phyloP scores from a whole-genome alignment of 2,797 vertebrate genomes.

The Hippocampus kuda region DNA sequence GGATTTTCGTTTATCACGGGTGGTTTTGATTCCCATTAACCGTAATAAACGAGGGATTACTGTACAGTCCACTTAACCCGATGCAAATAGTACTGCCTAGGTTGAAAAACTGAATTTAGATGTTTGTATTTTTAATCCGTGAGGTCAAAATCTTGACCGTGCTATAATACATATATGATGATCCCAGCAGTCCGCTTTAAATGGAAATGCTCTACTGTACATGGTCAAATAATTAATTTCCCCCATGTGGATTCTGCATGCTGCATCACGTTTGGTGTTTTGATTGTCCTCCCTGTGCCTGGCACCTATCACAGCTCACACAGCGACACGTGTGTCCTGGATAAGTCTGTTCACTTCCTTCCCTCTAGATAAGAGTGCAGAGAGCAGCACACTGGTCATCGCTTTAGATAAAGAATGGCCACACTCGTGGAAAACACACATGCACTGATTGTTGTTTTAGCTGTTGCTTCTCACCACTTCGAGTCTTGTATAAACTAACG shows the following conservation, averaged over 20 bases:
- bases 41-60: too few species aligned
- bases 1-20: too few species aligned
- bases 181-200: neutral
- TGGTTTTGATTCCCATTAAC: too few species aligned
- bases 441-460: conserved; percentile 54
- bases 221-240: neutral
- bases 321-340: conserved; percentile 56
- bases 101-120: neutral
- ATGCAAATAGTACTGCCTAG: too few species aligned
- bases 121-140: neutral
- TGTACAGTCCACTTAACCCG: too few species aligned
- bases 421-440: conserved; percentile 25
- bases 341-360: conserved; percentile 68
- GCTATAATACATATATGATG: neutral
- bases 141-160: neutral
- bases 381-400: conserved; percentile 54
- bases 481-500: conserved; percentile 10
- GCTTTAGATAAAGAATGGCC: conserved; percentile 61
- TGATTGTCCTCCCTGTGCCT: conserved; percentile 45
- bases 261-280: conserved; percentile 12
- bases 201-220: neutral
- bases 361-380: conserved; percentile 63
- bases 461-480: conserved; percentile 51
- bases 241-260: conserved; percentile 34
- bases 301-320: conserved; percentile 58